These are phyloP conservation scores for Daktulosphaira vitifoliae DNA, from an alignment of 1,140 invertebrate genomes.

Conservation along the genomic window DNA sequence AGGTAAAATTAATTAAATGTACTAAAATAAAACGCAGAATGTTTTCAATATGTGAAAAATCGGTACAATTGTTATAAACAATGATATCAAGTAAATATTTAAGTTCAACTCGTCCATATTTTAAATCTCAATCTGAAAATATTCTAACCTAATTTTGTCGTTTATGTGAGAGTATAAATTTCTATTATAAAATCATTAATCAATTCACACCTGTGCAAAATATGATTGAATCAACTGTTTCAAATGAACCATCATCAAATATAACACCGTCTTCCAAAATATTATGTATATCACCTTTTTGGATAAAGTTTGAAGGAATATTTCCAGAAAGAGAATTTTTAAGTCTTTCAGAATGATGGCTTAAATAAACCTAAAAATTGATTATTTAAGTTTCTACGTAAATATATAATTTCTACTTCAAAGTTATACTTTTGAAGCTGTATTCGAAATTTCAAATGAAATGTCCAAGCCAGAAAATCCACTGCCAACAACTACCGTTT, in stretches of 20 bases:
- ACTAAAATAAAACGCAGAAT: too few species aligned
- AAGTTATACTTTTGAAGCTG: constrained; percentile 47
- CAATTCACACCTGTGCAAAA: constrained; percentile 63
- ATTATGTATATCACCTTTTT: constrained; percentile 54
- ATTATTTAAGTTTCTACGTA: not conserved
- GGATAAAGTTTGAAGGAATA: constrained; percentile 54
- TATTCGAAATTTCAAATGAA: constrained; percentile 49
- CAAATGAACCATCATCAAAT: constrained; percentile 53
- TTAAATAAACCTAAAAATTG: constrained; percentile 45
- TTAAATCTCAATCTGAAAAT: too few species aligned
- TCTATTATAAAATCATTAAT: too few species aligned
- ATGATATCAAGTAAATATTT: too few species aligned
- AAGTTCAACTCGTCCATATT: too few species aligned
- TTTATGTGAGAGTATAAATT: too few species aligned
- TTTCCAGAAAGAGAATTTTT: constrained; percentile 54
- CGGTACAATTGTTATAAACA: too few species aligned
- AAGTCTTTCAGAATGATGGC: constrained; percentile 54
- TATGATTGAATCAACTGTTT: constrained; percentile 61
- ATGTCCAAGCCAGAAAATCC: constrained; percentile 73
- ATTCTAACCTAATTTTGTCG: too few species aligned
- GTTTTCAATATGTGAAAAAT: too few species aligned
- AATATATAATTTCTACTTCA: not conserved
- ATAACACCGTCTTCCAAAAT: constrained; percentile 47
- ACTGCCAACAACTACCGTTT: constrained; percentile 70
- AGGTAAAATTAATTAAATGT: too few species aligned